Conservation (phyloP, 2,888 invertebrate genomes). For the Sialis fuliginosa region DNA sequence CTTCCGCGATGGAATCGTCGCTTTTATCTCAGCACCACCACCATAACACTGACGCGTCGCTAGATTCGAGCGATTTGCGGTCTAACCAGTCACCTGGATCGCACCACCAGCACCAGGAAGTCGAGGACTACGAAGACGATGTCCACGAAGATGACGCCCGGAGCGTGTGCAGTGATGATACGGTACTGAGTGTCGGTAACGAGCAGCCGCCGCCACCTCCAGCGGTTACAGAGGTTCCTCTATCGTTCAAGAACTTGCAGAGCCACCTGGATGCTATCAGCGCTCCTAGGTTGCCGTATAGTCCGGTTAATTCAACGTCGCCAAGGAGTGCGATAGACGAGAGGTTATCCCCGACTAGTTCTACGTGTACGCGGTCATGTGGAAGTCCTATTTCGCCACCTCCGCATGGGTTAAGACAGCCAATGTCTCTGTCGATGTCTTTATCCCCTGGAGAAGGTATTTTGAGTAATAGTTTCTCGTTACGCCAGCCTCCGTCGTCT, state of each 20-base stretch:
- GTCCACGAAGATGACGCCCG: constrained; percentile 25
- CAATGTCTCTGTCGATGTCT: constrained; percentile 9
- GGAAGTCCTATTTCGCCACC: constrained; percentile 12
- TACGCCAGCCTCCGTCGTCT: constrained; percentile 8
- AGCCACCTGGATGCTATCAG: constrained; percentile 50
- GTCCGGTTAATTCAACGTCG: constrained; percentile 1
- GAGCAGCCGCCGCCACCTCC: constrained; percentile 31
- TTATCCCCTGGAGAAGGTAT: not conserved
- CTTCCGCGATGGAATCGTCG: not conserved
- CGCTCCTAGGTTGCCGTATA: constrained; percentile 24
- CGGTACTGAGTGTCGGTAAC: constrained; percentile 66
- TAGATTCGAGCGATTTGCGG: constrained; percentile 3
- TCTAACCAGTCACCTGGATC: constrained; percentile 3
- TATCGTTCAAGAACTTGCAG: constrained; percentile 46
- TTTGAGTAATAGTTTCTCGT: not conserved
- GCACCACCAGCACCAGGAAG: constrained; percentile 1
- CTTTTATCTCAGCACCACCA: not conserved
- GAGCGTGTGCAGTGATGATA: constrained; percentile 59
- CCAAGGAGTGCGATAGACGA: not conserved
- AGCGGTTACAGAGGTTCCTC: constrained; percentile 14
- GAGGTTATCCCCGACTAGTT: constrained; percentile 4
- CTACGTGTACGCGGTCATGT: constrained; percentile 9
- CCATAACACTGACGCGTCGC: constrained; percentile 3
- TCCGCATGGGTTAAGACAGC: constrained; percentile 9
- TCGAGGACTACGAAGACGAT: not conserved